Evolutionary conservation across 2,888 invertebrate genomes (phyloP).

Genomic region (Griposia aprilina): DNA sequence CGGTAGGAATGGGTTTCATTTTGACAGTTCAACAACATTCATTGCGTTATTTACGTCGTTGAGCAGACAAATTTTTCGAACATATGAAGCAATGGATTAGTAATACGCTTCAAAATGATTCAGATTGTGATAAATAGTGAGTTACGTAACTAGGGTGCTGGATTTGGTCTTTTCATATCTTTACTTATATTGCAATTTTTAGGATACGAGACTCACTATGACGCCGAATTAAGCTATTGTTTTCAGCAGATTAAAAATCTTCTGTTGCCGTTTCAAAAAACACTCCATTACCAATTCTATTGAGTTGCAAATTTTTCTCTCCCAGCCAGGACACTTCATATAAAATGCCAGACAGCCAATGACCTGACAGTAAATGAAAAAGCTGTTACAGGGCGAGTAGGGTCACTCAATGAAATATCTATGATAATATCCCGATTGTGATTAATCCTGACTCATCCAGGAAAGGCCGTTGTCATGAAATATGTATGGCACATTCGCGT

Average conservation of each 20-base stretch:
- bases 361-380: slow-evolving; percentile 45
- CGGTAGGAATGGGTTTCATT: no score
- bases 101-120: no score
- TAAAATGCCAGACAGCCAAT: slow-evolving; percentile 52
- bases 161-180: background rate
- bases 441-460: slow-evolving; percentile 16
- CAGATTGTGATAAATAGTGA: no score
- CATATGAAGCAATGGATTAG: no score
- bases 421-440: slow-evolving; percentile 32
- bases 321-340: slow-evolving; percentile 25
- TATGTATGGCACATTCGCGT: slow-evolving; percentile 39
- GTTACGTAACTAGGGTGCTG: no score
- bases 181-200: background rate
- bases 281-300: slow-evolving; percentile 4
- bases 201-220: background rate
- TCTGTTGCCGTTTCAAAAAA: background rate
- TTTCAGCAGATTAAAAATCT: background rate
- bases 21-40: no score
- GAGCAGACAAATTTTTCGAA: no score
- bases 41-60: no score
- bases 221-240: background rate
- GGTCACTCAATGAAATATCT: slow-evolving; percentile 55
- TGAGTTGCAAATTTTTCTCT: slow-evolving; percentile 36
- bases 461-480: slow-evolving; percentile 27
- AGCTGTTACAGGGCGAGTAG: slow-evolving; percentile 19